Evolutionary conservation across 2,113 vertebrate genomes (phyloP), one percentile per base, ranked within the genome.

Genomic region (Nestor notabilis): DNA sequence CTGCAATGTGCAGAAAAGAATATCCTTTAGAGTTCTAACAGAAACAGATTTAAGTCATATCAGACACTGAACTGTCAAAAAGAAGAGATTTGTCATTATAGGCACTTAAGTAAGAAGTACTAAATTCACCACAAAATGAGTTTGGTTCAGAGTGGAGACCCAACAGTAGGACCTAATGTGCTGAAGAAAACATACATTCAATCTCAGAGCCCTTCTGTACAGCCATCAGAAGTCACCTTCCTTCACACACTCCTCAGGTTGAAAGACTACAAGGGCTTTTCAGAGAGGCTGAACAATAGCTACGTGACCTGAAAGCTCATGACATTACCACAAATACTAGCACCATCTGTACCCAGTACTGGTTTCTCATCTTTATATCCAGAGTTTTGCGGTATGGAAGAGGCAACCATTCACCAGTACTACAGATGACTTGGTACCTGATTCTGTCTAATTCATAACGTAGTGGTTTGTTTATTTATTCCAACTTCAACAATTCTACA

Each of bases 21-120:
- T 55, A 93, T 93, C 88, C 68, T 90, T 78, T 39, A 13, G 43
- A 71, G 43, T 64, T 71, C 43, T 65, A 87, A 41, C 25, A 81
- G 56, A 74, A 87, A 41, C 23, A 81, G 43, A 44, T 52, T 85
- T 49, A 27, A 86, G 63, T 87, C 71, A 70, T 27, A 37, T 49
- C 78, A 85, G 52, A 68, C 61, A 49, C 1, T 15, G 13, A 91
- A 39, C 11, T 65, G n/a, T 5, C 56, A 85, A 68, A 78, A 63
- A 63, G 19, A 63, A 61, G 4, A 68, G 6, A 61, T 41, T 50
- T 69, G 20, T 68, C 52, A 46, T 52, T 55, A 53, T 1, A 74
- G 28, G 25, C 10, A 47, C 68, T 65, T 58, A 69, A 91, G 31
- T 43, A 68, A 72, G 27, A 68, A 66, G 13, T 41, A 84, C 27